Percentiles rank a stretch among this genome's conserved stretches.
Evolutionary conservation across 1,140 invertebrate species (phyloP).

Genomic region (Archivesica marissinica): DNA sequence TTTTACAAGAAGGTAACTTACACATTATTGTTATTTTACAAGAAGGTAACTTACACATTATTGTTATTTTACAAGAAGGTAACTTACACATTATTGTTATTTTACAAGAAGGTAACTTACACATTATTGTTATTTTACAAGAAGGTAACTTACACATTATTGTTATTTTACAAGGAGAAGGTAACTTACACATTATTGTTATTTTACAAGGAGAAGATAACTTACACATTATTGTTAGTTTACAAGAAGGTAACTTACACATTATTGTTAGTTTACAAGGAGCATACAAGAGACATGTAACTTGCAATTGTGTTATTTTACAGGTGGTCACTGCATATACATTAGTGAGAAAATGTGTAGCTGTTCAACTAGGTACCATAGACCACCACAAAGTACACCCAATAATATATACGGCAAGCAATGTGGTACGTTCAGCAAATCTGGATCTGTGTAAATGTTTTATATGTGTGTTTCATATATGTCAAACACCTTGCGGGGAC

Average conservation of each 20-base stretch:
- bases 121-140: no score
- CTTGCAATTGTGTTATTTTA: no score
- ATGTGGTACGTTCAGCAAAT: neutral
- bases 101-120: no score
- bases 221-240: neutral
- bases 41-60: no score
- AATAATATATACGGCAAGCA: neutral
- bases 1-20: no score
- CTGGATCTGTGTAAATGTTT: no score
- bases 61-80: no score
- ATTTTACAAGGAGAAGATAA: neutral
- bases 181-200: neutral
- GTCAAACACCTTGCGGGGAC: no score
- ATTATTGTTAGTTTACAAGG: neutral
- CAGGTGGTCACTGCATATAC: neutral
- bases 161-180: neutral
- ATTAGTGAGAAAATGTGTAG: neutral
- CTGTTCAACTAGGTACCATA: neutral
- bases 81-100: no score
- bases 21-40: no score
- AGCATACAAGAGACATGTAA: neutral
- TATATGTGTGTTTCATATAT: no score
- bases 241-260: neutral
- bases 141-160: no score
- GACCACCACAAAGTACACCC: neutral